phyloP scores from a whole-genome alignment of 2,113 vertebrate species.

The Pterophyllum scalare region DNA sequence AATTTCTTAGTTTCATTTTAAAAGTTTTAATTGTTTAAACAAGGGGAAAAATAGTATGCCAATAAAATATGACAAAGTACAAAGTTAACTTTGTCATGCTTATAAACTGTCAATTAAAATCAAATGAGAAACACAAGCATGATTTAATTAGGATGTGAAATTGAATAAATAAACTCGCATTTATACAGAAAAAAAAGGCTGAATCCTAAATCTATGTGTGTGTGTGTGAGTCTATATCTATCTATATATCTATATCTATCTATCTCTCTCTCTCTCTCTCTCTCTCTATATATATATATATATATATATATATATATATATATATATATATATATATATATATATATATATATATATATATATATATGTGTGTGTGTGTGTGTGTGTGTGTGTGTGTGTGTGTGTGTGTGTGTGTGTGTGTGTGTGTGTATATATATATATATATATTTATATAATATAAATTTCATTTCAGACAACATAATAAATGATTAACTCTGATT shows the following conservation, averaged over 20 bases:
- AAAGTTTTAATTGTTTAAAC: background rate
- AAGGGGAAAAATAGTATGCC: background rate
- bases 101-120: constrained; percentile 3
- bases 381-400: too few species aligned
- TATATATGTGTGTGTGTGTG: too few species aligned
- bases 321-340: too few species aligned
- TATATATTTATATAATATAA: too few species aligned
- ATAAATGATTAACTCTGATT: background rate
- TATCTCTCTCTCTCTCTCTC: too few species aligned
- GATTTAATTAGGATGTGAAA: constrained; percentile 8
- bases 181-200: background rate
- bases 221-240: too few species aligned
- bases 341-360: too few species aligned
- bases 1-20: background rate
- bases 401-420: too few species aligned
- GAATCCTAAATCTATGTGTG: background rate
- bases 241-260: too few species aligned
- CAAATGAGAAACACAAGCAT: background rate
- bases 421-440: too few species aligned
- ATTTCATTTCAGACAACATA: background rate
- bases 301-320: too few species aligned
- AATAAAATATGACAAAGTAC: background rate
- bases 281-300: too few species aligned
- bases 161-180: background rate
- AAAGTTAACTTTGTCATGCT: background rate